Conservation (phyloP, 2,888 invertebrate species). For the Acleris laterana region DNA sequence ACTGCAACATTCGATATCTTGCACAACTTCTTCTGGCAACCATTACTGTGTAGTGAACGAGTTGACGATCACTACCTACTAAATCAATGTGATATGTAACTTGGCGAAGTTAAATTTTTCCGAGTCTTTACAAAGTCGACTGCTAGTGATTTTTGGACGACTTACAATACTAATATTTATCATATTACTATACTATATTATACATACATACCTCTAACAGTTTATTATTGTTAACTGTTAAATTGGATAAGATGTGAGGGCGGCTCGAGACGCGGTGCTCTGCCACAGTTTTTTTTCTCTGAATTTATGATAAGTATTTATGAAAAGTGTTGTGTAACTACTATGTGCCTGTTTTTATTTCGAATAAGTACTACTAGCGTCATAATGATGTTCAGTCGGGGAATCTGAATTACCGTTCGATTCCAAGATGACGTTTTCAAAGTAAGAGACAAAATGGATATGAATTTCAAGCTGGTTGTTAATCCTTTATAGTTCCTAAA, state of each 20-base stretch:
- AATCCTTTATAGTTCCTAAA: too few species aligned
- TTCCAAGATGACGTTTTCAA: too few species aligned
- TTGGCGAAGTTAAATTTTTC: slow-evolving; percentile 68
- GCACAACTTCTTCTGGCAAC: slow-evolving; percentile 1
- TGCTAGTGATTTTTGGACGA: slow-evolving; percentile 69
- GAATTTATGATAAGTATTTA: too few species aligned
- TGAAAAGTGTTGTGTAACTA: too few species aligned
- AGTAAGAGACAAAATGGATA: too few species aligned
- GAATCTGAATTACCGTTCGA: too few species aligned
- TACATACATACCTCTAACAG: slow-evolving; percentile 67
- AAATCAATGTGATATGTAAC: slow-evolving; percentile 74
- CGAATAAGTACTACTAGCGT: too few species aligned
- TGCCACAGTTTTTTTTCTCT: slow-evolving; percentile 7
- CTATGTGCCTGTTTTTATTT: too few species aligned
- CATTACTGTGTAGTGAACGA: neutral
- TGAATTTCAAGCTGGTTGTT: too few species aligned
- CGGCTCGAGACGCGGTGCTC: slow-evolving; percentile 40
- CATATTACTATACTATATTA: slow-evolving; percentile 50
- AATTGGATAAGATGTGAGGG: slow-evolving; percentile 51
- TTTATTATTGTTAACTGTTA: slow-evolving; percentile 79
- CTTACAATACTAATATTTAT: slow-evolving; percentile 42
- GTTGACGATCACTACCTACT: slow-evolving; percentile 49
- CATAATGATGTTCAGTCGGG: too few species aligned
- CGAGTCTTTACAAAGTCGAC: slow-evolving; percentile 73
- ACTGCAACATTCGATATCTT: slow-evolving; percentile 3